Evolutionary conservation across 2,797 vertebrate species (phyloP).

Genomic region (Gymnothorax reevesii): DNA sequence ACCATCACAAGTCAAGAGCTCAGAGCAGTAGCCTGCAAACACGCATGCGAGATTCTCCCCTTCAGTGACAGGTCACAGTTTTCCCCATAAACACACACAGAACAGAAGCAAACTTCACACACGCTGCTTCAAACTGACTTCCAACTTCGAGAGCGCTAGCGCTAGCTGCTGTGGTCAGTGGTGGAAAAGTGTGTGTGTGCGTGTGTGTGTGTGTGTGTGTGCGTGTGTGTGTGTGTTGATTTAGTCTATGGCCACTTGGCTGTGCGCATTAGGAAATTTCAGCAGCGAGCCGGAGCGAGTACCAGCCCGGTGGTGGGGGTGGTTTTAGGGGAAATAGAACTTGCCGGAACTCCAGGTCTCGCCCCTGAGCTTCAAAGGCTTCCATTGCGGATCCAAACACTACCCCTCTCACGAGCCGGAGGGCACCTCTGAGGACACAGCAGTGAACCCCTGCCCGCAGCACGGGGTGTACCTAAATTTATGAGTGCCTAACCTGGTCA

Average conservation of each 20-base stretch:
- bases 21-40: neutral
- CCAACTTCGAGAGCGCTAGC: neutral
- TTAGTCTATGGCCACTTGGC: conserved; percentile 27
- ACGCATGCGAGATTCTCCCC: neutral
- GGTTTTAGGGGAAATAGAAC: neutral
- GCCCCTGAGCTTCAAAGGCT: neutral
- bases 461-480: neutral
- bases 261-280: neutral
- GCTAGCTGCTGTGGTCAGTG: neutral
- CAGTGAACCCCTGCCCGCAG: neutral
- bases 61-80: neutral
- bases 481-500: neutral
- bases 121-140: neutral
- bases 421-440: neutral
- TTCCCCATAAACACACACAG: neutral
- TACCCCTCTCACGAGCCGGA: too few relatives aligned
- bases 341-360: neutral
- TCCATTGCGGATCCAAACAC: too few relatives aligned
- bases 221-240: neutral
- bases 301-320: neutral
- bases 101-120: neutral
- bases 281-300: neutral
- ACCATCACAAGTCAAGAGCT: neutral
- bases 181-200: neutral
- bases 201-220: neutral